These are phyloP conservation scores for Pontoporia blainvillei DNA, from an alignment of 2,113 vertebrate species.

Conservation along the genomic window DNA sequence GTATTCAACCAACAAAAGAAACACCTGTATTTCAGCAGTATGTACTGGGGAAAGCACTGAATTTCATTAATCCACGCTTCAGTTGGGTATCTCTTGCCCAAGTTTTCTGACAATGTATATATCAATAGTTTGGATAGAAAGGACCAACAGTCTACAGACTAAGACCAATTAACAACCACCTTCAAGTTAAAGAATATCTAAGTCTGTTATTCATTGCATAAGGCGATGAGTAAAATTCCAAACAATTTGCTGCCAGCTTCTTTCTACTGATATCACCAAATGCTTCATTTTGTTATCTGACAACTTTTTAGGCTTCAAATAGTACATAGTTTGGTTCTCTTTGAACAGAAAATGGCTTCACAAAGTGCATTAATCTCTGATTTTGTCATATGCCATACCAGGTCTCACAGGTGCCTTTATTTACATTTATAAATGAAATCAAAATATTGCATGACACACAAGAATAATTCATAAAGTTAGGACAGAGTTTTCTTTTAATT, in stretches of 20 bases:
- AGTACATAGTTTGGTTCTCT: neutral
- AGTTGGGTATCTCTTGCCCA: neutral
- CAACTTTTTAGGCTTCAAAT: neutral
- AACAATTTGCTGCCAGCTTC: neutral
- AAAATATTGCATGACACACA: neutral
- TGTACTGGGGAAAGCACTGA: constrained; percentile 4
- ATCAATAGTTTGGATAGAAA: neutral
- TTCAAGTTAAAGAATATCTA: neutral
- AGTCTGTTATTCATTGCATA: neutral
- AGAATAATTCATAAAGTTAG: neutral
- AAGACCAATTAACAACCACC: neutral
- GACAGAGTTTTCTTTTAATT: neutral
- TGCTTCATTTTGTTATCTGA: neutral
- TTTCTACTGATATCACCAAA: neutral
- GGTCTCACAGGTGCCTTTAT: neutral
- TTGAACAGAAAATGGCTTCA: neutral
- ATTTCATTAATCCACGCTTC: constrained; percentile 41
- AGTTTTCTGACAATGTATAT: neutral
- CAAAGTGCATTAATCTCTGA: neutral
- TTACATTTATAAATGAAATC: constrained; percentile 32
- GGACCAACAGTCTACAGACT: neutral
- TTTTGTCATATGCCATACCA: neutral
- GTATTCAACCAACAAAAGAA: constrained; percentile 74
- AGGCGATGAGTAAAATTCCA: neutral
- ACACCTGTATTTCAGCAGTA: constrained; percentile 52